These are phyloP conservation scores for Crotalus adamanteus DNA, from an alignment of 2,797 vertebrate species.

Conservation along the genomic window DNA sequence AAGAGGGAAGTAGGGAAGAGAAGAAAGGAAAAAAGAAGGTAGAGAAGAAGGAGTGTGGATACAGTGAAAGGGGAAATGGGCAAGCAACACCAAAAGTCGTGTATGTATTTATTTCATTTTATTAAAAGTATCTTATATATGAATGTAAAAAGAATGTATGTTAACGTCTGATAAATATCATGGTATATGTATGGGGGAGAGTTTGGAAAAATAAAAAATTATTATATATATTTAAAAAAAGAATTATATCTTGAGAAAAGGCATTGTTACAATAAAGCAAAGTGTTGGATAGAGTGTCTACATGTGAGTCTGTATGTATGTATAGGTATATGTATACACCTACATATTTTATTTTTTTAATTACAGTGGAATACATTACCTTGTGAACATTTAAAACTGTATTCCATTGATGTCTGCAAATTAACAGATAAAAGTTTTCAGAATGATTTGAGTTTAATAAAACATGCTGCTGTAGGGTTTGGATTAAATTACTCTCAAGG, in stretches of 20 bases:
- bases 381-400: background rate
- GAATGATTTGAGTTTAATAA: background rate
- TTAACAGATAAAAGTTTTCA: background rate
- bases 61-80: no score
- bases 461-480: background rate
- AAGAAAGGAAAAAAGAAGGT: no score
- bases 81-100: no score
- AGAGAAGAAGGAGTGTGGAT: no score
- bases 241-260: background rate
- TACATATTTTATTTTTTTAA: background rate
- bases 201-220: no score
- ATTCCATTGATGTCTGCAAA: background rate
- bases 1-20: no score
- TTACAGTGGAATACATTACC: background rate
- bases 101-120: no score
- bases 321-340: background rate
- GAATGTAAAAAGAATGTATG: no score
- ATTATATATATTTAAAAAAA: background rate
- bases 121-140: no score
- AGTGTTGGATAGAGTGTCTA: background rate
- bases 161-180: no score
- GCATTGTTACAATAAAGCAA: background rate
- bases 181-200: no score
- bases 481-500: background rate
- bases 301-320: background rate